Conservation (phyloP, 30 jellyfish, hydroid and myxozoan species). For the Morbakka virulenta region DNA sequence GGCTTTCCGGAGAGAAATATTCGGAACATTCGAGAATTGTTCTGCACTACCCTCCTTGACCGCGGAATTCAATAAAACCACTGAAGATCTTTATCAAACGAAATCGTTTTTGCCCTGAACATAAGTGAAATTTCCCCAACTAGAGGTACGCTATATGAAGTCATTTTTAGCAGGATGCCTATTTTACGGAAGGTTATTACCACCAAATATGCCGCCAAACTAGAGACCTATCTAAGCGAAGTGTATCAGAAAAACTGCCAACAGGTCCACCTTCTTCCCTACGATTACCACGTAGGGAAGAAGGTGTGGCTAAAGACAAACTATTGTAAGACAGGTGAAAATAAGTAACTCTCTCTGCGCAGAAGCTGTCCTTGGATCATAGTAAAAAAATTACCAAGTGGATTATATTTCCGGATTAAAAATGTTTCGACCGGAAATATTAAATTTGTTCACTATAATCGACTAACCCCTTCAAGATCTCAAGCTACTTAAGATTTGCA, state of each 20-base stretch:
- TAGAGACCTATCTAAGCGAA: slow-evolving; percentile 5
- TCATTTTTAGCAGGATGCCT: slow-evolving; percentile 5
- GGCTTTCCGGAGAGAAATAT: slow-evolving; percentile 28
- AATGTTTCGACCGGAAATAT: slow-evolving; percentile 1
- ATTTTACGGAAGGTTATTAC: slow-evolving; percentile 3
- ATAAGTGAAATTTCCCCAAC: slow-evolving; percentile 40
- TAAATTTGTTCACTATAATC: slow-evolving; percentile 18
- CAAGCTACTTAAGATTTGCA: neutral
- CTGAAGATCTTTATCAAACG: slow-evolving; percentile 7
- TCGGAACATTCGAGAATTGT: slow-evolving; percentile 6
- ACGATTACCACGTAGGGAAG: slow-evolving; percentile 9
- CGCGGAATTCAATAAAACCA: slow-evolving; percentile 25
- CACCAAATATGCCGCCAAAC: slow-evolving; percentile 15
- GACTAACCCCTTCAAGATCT: neutral
- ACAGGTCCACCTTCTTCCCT: neutral
- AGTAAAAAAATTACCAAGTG: slow-evolving; percentile 15
- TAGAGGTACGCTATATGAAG: slow-evolving; percentile 34
- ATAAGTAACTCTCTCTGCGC: neutral
- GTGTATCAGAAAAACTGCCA: neutral
- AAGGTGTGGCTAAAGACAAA: slow-evolving; percentile 21
- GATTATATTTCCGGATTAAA: slow-evolving; percentile 17
- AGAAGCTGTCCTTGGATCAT: slow-evolving; percentile 40
- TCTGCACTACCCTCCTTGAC: slow-evolving; percentile 13
- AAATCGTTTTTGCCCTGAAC: slow-evolving; percentile 21
- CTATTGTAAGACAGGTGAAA: slow-evolving; percentile 6